Evolutionary conservation across 2,888 invertebrate species (phyloP).

Genomic region (Lepetodrilus schrolli): DNA sequence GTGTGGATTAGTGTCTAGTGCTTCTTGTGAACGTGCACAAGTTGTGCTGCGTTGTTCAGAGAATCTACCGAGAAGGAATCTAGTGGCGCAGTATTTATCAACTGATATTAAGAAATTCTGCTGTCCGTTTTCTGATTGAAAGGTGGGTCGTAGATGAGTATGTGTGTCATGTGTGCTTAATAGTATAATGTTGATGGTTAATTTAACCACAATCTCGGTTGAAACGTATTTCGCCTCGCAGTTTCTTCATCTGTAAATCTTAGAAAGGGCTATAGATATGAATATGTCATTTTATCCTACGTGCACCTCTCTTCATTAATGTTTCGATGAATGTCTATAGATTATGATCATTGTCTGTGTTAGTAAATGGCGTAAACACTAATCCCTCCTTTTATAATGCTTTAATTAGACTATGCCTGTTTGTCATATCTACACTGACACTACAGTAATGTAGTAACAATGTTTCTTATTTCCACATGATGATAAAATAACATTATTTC

Average conservation of each 20-base stretch:
- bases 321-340: no score
- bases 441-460: no score
- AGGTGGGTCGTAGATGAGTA: background rate
- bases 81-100: background rate
- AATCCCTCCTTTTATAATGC: no score
- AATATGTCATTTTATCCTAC: no score
- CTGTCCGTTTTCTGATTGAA: background rate
- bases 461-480: no score
- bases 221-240: background rate
- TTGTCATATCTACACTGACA: no score
- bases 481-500: no score
- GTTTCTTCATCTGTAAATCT: background rate
- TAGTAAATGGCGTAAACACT: no score
- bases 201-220: background rate
- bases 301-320: no score
- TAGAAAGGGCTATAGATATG: background rate
- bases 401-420: no score
- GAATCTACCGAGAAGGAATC: background rate
- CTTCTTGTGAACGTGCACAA: background rate
- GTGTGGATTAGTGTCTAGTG: background rate
- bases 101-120: background rate
- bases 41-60: conserved; percentile 2
- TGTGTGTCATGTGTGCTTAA: background rate
- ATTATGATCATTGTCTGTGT: no score
- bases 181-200: background rate